Evolutionary conservation across 2,113 vertebrate genomes (phyloP).

Genomic region (Opisthocomus hoazin): DNA sequence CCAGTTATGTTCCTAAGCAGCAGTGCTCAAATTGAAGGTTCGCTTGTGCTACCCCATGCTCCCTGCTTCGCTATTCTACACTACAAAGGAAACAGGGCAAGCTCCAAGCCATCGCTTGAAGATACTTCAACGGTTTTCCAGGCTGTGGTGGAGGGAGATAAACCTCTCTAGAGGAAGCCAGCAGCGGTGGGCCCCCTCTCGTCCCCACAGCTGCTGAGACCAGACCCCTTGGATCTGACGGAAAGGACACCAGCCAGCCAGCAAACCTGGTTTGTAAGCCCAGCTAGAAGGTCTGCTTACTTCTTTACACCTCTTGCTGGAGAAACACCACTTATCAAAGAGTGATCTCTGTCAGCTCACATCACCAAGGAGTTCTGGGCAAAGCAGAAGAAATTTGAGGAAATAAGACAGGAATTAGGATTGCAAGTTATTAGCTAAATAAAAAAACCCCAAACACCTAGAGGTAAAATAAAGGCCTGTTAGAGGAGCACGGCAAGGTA

Average conservation of each 20-base stretch:
- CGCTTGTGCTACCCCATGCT: neutral
- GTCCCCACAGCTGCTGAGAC: neutral
- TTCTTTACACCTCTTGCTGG: neutral
- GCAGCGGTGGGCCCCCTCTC: neutral
- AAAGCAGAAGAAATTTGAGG: neutral
- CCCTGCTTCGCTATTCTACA: neutral
- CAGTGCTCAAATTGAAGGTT: neutral
- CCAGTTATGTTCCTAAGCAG: neutral
- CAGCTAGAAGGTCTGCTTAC: rapidly evolving
- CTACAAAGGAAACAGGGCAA: neutral
- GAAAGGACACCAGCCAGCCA: neutral
- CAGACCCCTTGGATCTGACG: neutral
- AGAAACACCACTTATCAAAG: neutral
- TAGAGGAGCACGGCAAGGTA: neutral
- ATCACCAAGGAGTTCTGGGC: neutral
- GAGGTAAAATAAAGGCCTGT: neutral
- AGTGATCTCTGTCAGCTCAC: neutral
- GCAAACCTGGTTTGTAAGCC: neutral
- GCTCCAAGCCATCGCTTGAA: neutral
- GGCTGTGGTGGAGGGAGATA: neutral
- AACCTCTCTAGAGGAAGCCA: neutral
- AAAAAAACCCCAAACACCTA: rapidly evolving
- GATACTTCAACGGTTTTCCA: neutral
- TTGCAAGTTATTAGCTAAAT: neutral
- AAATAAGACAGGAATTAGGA: neutral